Percentiles rank a stretch among this genome's conserved stretches.
Conservation (phyloP, 2,888 invertebrate genomes). For the Polydrusus cervinus region DNA sequence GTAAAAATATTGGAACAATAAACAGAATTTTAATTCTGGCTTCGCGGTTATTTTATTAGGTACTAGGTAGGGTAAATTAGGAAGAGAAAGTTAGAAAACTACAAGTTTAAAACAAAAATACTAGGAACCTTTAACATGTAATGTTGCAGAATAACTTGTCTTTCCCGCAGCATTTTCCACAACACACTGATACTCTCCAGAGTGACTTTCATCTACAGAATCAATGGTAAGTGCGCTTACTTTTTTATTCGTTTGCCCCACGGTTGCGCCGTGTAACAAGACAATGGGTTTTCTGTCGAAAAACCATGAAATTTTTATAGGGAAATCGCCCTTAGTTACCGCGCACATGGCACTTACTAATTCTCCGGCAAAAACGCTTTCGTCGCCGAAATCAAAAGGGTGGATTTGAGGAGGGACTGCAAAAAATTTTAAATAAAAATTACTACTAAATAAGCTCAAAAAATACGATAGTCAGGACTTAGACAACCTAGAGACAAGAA, state of each 20-base stretch:
- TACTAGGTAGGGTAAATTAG: not conserved
- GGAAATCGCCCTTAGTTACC: slow-evolving; percentile 79
- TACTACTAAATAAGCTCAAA: slow-evolving; percentile 60
- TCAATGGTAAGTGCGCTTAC: slow-evolving; percentile 78
- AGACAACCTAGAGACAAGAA: not conserved
- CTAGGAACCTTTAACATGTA: slow-evolving; percentile 79
- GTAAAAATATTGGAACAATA: slow-evolving; percentile 40
- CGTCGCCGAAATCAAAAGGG: slow-evolving; percentile 71
- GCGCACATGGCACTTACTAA: slow-evolving; percentile 77
- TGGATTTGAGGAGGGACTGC: slow-evolving; percentile 69
- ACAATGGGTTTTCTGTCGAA: slow-evolving; percentile 28
- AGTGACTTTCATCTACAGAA: slow-evolving; percentile 78
- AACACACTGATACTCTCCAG: slow-evolving; percentile 85
- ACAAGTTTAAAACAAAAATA: slow-evolving; percentile 8
- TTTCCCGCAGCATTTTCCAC: slow-evolving; percentile 81
- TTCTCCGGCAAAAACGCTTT: slow-evolving; percentile 77
- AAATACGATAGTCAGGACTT: slow-evolving; percentile 73
- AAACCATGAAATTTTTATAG: slow-evolving; percentile 64
- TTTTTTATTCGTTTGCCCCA: slow-evolving; percentile 60
- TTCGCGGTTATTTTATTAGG: too few species aligned
- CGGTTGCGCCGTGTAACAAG: slow-evolving; percentile 37
- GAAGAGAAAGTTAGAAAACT: not conserved
- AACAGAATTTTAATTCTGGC: too few species aligned
- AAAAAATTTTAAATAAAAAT: slow-evolving; percentile 35
- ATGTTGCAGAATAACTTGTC: slow-evolving; percentile 76